Conservation (phyloP, 1,140 invertebrate species). For the Portunus trituberculatus region DNA sequence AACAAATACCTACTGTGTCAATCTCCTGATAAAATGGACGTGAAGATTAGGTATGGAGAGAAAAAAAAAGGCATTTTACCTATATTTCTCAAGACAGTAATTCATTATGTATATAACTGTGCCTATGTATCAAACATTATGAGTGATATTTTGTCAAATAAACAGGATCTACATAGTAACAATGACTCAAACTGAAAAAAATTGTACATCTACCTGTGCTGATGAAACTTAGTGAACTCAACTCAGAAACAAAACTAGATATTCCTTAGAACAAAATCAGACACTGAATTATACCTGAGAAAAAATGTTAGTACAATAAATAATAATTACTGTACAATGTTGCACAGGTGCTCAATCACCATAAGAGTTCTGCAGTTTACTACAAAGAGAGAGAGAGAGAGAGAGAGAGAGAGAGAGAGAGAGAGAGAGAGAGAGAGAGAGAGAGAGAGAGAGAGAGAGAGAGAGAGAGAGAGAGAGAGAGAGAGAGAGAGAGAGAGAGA, state of each 20-base stretch:
- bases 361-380: no score
- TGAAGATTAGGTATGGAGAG: constrained; percentile 45
- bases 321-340: neutral
- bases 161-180: neutral
- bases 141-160: neutral
- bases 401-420: no score
- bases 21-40: constrained; percentile 66
- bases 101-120: neutral
- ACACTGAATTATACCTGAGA: neutral
- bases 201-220: neutral
- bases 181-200: neutral
- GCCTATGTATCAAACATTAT: neutral
- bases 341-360: no score
- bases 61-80: constrained; percentile 55
- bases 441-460: no score
- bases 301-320: neutral
- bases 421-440: no score
- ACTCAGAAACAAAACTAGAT: neutral
- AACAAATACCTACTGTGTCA: constrained; percentile 67
- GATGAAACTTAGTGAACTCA: neutral
- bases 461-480: no score
- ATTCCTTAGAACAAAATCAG: neutral
- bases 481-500: no score
- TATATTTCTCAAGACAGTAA: constrained; percentile 22
- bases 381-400: no score